Base-by-base conservation (phyloP, 2,888 invertebrate genomes). In the Thalpophila matura region DNA sequence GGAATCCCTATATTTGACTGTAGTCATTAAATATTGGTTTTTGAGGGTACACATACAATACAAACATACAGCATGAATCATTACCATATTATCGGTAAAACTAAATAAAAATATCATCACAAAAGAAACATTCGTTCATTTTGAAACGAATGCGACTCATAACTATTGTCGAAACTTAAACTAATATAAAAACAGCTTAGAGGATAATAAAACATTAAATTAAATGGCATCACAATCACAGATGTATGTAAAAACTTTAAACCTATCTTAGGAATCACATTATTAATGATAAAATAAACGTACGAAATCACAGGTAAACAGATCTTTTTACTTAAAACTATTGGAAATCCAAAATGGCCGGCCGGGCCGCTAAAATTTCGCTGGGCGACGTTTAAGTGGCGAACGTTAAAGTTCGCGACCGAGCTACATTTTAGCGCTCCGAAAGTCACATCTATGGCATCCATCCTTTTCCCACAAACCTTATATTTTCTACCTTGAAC, bases 151-250 rank as follows among this genome's bases (percentile, higher is more conserved):
- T 38, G 58, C 9, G 1, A 22, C 83, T 80, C 79, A 83, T 83
- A 84, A 79, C 83, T 86, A 85, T 83, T 80, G 74, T 68, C 62
- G 35, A 86, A 88, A 89, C 85, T 79, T 84, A 86, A 89, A 86
- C 83, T 56, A 68, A 70, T 82, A 86, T 72, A 84, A 86, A 80
- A 85, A 86, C 87, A 86, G 79, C 89, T 90, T 88, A 89, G 55
- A 84, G 88, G 86, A 85, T 84, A 82, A 85, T 84, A 82, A 85
- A 86, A 81, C 81, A 80, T 69, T 20, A 78, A 85, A 82, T 80
- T 73, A 85, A 87, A 92, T 93, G 93, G 91, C 92, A 90, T 91
- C 88, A 84, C 69, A 89, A 94, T 94, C 93, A 94, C 94, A 91
- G 93, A 89, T 85, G 79, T 80, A 83, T 86, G 77, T 82, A 87